Base-by-base conservation (phyloP, 2,797 vertebrate species). In the Sylvilagus floridanus region DNA sequence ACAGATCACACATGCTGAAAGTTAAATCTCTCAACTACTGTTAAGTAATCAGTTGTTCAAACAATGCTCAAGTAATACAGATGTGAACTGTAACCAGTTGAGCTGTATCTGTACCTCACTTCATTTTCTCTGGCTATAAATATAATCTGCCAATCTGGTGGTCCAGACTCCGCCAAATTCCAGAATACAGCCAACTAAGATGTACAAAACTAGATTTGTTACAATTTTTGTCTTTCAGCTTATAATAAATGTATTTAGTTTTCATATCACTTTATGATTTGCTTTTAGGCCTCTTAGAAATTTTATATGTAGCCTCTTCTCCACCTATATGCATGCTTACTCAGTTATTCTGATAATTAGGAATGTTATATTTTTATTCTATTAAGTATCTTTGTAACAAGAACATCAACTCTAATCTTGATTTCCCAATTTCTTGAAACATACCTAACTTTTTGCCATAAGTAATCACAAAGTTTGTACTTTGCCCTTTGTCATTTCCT, bases 361-460 rank as follows among this genome's bases (percentile, higher is more conserved):
- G 19, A 60, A 60, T 30, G 85, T 90, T 13, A 54, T 65, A 42
- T 82, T 83, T 90, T 82, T 69, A 42, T 87, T 76, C 35, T 73
- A 65, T 57, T 79, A 19, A 88, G 47, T 73, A 72, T 47, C 57
- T 24, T 72, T 77, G 71, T 62, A 62, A 26, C 28, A 84, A 71
- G 57, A 84, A 85, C 17, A 84, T 82, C 50, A 35, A 52, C 5
- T 35, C 82, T 89, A 77, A 71, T 84, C 72, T 42, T 82, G 30
- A 63, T 52, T 78, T 84, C 42, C 12, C 32, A 12, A 71, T 90
- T 93, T 90, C 79, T 84, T 65, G 57, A 90, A 94, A 66, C 14
- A 90, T 54, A 65, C 12, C 28, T 75, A 82, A 75, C 0, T 35
- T 77, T n/a, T 84, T 72, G 71, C 37, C 28, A 54, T 90, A 42